Evolutionary conservation across 2,113 vertebrate species (phyloP).

Genomic region (Pomatorhinus ruficollis): DNA sequence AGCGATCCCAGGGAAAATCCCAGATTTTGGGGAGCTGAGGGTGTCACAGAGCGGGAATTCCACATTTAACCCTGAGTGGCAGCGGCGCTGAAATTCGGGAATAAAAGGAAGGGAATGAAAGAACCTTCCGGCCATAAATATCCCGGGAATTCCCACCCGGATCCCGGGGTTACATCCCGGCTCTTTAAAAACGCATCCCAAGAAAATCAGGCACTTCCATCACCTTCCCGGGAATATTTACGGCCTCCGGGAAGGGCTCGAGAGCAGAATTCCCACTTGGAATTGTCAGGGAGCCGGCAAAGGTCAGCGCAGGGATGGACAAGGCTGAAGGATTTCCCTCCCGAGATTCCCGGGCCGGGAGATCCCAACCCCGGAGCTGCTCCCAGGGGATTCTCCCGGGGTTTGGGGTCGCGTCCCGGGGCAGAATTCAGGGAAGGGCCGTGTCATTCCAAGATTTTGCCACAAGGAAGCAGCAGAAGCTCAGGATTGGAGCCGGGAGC

Average conservation of each 20-base stretch:
- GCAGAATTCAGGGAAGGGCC: not conserved
- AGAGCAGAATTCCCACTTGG: conserved; percentile 11
- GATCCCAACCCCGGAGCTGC: not conserved
- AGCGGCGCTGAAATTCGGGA: not conserved
- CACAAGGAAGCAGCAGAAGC: conserved; percentile 84
- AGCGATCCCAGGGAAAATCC: not conserved
- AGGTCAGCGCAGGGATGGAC: not conserved
- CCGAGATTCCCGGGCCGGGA: not conserved
- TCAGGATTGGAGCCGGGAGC: conserved; percentile 60
- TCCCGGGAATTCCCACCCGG: not conserved
- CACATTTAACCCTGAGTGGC: rapidly evolving
- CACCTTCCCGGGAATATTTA: conserved; percentile 55
- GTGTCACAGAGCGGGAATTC: not conserved
- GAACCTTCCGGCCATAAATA: conserved; percentile 20
- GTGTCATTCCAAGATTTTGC: conserved; percentile 69
- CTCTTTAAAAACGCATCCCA: conserved; percentile 61
- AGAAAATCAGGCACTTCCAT: conserved; percentile 13
- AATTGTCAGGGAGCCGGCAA: not conserved
- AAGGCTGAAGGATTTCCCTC: not conserved
- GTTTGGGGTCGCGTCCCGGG: not conserved
- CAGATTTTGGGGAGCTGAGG: rapidly evolving
- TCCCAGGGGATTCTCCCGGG: not conserved
- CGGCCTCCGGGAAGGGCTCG: not conserved
- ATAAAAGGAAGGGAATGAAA: not conserved
- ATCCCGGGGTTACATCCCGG: not conserved